phyloP scores from a whole-genome alignment of 1,140 invertebrate genomes.

The Eciton burchellii region DNA sequence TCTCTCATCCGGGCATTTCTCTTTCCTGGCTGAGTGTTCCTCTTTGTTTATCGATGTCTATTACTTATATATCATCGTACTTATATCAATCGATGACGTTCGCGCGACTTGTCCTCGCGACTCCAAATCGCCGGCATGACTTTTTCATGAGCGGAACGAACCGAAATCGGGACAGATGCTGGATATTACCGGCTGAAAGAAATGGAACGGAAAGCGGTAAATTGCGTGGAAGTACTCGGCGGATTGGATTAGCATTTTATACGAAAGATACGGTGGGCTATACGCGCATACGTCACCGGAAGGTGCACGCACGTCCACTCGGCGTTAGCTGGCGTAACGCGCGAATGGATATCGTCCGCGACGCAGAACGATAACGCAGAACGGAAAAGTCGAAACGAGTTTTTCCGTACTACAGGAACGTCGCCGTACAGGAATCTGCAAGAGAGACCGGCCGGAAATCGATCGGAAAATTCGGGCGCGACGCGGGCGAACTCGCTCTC shows the following conservation, averaged over 20 bases:
- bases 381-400: slow-evolving; percentile 21
- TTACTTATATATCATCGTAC: not conserved
- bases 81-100: slow-evolving; percentile 2
- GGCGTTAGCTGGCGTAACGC: not conserved
- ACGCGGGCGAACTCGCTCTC: too few species aligned
- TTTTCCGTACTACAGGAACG: not conserved
- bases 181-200: not conserved
- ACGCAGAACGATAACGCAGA: slow-evolving; percentile 14
- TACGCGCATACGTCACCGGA: not conserved
- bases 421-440: not conserved
- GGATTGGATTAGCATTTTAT: slow-evolving; percentile 57
- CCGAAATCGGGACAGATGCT: slow-evolving; percentile 36
- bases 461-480: slow-evolving; percentile 5
- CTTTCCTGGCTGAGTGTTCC: too few species aligned
- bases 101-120: not conserved
- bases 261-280: not conserved
- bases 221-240: slow-evolving; percentile 53
- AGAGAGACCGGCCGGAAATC: slow-evolving; percentile 6
- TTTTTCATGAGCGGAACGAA: slow-evolving; percentile 47
- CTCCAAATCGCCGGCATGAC: slow-evolving; percentile 27
- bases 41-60: not conserved
- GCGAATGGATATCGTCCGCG: slow-evolving; percentile 30
- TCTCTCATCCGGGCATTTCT: too few species aligned
- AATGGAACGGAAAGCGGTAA: slow-evolving; percentile 56
- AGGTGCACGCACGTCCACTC: not conserved